Conservation (phyloP, 2,797 vertebrate species). For the Coilia nasus region DNA sequence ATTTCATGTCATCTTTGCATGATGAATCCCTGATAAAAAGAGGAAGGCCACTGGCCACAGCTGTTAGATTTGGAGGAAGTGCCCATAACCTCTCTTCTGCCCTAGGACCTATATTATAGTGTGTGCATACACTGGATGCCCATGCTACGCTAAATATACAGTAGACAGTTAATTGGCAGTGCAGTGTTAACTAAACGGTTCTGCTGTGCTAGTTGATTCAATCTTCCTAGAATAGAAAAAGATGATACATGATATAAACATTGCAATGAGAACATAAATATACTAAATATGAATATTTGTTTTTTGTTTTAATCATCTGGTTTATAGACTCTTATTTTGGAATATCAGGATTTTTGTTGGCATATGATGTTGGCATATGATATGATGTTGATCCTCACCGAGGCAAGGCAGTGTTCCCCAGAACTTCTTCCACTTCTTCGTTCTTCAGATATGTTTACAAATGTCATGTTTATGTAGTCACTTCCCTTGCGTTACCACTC, state of each 20-base stretch:
- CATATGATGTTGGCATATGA: background rate
- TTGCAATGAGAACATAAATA: background rate
- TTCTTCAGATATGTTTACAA: constrained; percentile 5
- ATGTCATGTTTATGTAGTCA: constrained; percentile 45
- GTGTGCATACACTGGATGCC: background rate
- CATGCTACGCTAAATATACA: background rate
- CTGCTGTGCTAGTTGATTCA: too few species aligned
- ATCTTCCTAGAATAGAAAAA: background rate
- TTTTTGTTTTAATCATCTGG: background rate
- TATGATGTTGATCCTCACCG: background rate
- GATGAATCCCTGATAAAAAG: background rate
- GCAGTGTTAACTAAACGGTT: background rate
- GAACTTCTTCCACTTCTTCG: background rate
- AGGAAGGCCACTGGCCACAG: background rate
- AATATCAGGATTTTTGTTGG: background rate
- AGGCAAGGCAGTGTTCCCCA: background rate
- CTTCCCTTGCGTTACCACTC: background rate
- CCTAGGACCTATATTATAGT: background rate
- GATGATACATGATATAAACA: background rate
- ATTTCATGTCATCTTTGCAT: too few species aligned
- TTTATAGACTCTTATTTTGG: background rate
- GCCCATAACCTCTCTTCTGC: background rate
- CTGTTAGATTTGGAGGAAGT: background rate
- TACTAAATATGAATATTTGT: background rate
- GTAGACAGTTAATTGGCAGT: background rate